Evolutionary conservation across 2,113 vertebrate genomes (phyloP).

Genomic region (Oxyruncus cristatus): DNA sequence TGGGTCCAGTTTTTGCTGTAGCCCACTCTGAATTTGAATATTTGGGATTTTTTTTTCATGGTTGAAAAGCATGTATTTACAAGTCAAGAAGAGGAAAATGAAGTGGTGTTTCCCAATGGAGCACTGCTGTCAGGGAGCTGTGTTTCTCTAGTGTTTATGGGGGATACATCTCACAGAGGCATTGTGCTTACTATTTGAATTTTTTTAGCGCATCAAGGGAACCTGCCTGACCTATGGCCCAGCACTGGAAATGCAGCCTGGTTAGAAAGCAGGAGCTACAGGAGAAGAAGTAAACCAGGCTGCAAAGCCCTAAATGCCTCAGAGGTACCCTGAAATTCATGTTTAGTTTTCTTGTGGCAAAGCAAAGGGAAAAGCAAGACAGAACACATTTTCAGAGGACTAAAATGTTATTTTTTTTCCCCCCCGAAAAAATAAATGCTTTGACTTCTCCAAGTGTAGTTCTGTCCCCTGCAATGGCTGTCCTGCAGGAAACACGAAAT

Average conservation of each 20-base stretch:
- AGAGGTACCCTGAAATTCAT: not conserved
- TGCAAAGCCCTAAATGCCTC: not conserved
- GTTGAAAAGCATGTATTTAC: not conserved
- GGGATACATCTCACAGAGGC: not conserved
- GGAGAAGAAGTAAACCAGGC: not conserved
- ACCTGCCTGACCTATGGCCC: not conserved
- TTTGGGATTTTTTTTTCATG: not conserved
- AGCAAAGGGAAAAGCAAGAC: not conserved
- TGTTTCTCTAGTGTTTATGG: not conserved
- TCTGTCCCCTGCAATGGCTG: not conserved
- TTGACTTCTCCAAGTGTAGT: not conserved
- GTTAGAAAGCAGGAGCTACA: not conserved
- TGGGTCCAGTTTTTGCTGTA: not conserved
- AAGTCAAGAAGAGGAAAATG: not conserved
- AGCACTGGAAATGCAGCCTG: not conserved
- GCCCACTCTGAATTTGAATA: not conserved
- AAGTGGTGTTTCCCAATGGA: not conserved
- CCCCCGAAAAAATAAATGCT: not conserved
- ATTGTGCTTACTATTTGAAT: not conserved
- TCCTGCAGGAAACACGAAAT: not conserved
- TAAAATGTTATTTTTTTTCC: not conserved
- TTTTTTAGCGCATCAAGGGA: not conserved
- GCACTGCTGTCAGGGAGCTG: not conserved
- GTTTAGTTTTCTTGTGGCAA: not conserved
- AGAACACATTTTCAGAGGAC: not conserved